phyloP scores from a whole-genome alignment of 2,888 invertebrate genomes.

The Coecobrya sp. region DNA sequence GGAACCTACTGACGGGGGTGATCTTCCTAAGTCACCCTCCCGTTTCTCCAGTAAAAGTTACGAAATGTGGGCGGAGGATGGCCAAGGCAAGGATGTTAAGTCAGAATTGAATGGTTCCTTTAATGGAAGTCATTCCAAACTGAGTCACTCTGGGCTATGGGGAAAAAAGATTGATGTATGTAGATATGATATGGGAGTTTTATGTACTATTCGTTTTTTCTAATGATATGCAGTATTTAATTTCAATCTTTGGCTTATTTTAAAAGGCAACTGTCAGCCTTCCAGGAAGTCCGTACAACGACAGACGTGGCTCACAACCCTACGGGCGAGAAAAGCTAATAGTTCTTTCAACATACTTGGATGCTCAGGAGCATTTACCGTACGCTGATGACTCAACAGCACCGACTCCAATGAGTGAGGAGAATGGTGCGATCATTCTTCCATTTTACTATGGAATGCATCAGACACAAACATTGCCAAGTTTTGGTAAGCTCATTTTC shows the following conservation, averaged over 20 bases:
- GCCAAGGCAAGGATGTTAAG: conserved; percentile 92
- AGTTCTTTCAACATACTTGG: conserved; percentile 97
- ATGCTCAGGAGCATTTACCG: conserved; percentile 93
- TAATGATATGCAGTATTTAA: conserved; percentile 88
- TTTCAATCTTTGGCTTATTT: conserved; percentile 89
- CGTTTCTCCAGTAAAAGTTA: conserved; percentile 97
- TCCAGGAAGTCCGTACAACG: conserved; percentile 97
- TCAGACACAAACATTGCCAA: conserved; percentile 92
- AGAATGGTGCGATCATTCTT: conserved; percentile 98
- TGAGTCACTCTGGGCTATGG: conserved; percentile 87
- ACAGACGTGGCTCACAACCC: conserved; percentile 94
- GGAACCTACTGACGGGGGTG: neutral
- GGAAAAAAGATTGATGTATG: conserved; percentile 87
- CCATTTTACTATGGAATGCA: conserved; percentile 91
- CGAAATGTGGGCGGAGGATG: conserved; percentile 96
- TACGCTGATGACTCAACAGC: conserved; percentile 99
- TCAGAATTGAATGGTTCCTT: conserved; percentile 92
- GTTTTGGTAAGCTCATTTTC: conserved; percentile 94
- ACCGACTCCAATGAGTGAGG: conserved; percentile 99
- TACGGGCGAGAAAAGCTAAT: conserved; percentile 94
- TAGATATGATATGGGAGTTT: neutral
- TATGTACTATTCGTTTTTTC: neutral
- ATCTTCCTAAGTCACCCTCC: conserved; percentile 90
- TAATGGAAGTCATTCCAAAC: conserved; percentile 89
- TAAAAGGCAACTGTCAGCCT: conserved; percentile 95